Conservation (phyloP, 2,797 vertebrate genomes). For the Tadarida brasiliensis region DNA sequence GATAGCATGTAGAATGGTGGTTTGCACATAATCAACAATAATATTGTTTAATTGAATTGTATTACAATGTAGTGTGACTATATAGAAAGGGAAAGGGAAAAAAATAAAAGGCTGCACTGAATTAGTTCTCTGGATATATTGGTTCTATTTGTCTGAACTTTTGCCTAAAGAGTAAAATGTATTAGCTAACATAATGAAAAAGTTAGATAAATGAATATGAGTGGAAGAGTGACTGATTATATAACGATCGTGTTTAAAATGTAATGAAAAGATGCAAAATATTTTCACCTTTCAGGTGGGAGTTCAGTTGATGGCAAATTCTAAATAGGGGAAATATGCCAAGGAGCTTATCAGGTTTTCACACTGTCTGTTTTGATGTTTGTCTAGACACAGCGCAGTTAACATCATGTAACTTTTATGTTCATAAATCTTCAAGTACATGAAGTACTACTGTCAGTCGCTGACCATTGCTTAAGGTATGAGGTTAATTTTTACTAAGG, state of each 20-base stretch:
- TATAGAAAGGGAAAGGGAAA: background rate
- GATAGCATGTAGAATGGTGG: background rate
- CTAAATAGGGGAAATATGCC: background rate
- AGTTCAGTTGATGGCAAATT: background rate
- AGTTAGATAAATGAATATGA: background rate
- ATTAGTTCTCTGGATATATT: background rate
- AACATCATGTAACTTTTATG: background rate
- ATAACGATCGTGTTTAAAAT: background rate
- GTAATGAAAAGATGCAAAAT: background rate
- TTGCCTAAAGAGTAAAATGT: background rate
- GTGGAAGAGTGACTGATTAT: background rate
- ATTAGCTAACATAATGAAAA: background rate
- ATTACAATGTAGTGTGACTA: background rate
- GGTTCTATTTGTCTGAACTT: background rate
- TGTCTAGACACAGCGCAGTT: background rate
- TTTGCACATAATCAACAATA: background rate
- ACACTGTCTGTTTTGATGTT: background rate
- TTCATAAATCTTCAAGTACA: background rate
- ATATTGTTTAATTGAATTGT: background rate
- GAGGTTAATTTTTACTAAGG: background rate
- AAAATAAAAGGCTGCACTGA: background rate
- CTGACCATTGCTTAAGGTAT: background rate
- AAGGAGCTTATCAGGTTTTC: background rate
- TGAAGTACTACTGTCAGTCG: background rate
- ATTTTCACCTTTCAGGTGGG: background rate